Evolutionary conservation across 2,113 vertebrate species (phyloP).

Genomic region (Serilophus lunatus): DNA sequence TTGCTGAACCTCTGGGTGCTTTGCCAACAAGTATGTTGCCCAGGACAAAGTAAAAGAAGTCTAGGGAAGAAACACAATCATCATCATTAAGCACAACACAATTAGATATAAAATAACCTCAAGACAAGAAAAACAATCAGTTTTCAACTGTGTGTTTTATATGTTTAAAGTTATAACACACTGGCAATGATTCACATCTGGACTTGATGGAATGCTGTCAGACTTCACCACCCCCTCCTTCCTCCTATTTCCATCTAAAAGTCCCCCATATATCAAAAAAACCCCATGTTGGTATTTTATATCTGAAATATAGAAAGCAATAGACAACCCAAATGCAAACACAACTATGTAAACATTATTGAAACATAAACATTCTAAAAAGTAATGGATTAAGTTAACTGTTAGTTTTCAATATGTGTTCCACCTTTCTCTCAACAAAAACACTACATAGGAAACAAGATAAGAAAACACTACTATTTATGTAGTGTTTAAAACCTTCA

Average conservation of each 20-base stretch:
- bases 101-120: not conserved
- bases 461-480: not conserved
- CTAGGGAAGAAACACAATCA: constrained; percentile 64
- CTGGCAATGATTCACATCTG: not conserved
- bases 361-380: not conserved
- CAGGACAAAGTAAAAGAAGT: constrained; percentile 90
- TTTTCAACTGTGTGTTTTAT: not conserved
- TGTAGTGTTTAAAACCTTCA: not conserved
- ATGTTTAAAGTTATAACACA: not conserved
- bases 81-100: not conserved
- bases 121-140: not conserved
- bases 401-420: not conserved
- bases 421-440: not conserved
- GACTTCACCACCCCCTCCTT: not conserved
- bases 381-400: not conserved
- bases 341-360: not conserved
- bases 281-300: not conserved
- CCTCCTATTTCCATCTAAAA: not conserved
- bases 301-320: constrained; percentile 1
- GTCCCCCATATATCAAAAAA: not conserved
- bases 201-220: not conserved
- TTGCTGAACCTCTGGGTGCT: constrained; percentile 80
- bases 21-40: constrained; percentile 85
- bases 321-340: constrained; percentile 2
- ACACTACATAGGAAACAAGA: not conserved